Conservation (phyloP, 2,888 invertebrate genomes). For the Macaria liturata region DNA sequence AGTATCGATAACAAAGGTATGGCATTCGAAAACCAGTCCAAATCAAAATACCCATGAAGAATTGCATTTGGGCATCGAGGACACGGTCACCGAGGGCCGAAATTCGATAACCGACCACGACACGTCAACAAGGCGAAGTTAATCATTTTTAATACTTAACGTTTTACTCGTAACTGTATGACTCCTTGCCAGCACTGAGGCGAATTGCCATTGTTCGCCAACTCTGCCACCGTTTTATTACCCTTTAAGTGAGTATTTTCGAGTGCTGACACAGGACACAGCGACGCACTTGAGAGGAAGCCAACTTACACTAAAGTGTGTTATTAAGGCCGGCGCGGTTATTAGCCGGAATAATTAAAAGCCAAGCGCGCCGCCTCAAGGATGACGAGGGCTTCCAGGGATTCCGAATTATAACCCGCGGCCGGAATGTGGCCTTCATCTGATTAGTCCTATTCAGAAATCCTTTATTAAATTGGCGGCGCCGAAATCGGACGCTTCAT, state of each 20-base stretch:
- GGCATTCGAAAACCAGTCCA: slow-evolving; percentile 23
- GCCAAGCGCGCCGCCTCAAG: slow-evolving; percentile 23
- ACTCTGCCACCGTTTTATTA: slow-evolving; percentile 57
- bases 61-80: slow-evolving; percentile 58
- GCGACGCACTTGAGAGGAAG: slow-evolving; percentile 31
- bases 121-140: slow-evolving; percentile 78
- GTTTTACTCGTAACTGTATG: slow-evolving; percentile 60
- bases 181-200: slow-evolving; percentile 52
- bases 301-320: slow-evolving; percentile 21
- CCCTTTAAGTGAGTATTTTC: slow-evolving; percentile 43
- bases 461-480: slow-evolving; percentile 61
- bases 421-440: slow-evolving; percentile 51
- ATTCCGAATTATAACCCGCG: slow-evolving; percentile 45
- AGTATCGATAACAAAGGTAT: slow-evolving; percentile 1
- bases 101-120: slow-evolving; percentile 73
- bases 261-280: slow-evolving; percentile 36
- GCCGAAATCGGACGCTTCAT: slow-evolving; percentile 79
- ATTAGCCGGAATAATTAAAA: slow-evolving; percentile 25
- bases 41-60: slow-evolving; percentile 57
- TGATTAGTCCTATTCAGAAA: slow-evolving; percentile 56
- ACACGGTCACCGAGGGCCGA: slow-evolving; percentile 51
- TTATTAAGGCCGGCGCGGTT: slow-evolving; percentile 15
- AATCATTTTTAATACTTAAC: slow-evolving; percentile 71
- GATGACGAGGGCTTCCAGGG: slow-evolving; percentile 34
- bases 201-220: slow-evolving; percentile 70